Conservation (phyloP, 2,113 vertebrate genomes). For the Diphyllodes magnificus region DNA sequence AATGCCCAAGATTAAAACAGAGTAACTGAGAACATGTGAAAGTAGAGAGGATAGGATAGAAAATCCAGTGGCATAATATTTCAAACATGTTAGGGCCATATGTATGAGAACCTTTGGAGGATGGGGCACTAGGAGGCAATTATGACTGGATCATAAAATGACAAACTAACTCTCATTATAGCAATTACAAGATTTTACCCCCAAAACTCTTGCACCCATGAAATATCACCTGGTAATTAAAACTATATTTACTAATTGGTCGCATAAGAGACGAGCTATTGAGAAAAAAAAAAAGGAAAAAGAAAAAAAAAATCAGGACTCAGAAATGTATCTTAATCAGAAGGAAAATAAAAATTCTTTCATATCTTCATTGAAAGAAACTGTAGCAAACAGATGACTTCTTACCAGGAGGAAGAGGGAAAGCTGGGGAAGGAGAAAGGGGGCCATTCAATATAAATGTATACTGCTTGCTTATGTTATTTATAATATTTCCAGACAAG, state of each 20-base stretch:
- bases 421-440: background rate
- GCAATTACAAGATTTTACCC: background rate
- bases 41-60: background rate
- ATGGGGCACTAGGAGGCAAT: background rate
- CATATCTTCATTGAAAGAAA: background rate
- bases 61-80: background rate
- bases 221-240: background rate
- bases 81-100: background rate
- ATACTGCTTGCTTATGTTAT: background rate
- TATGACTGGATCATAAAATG: background rate
- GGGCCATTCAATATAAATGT: background rate
- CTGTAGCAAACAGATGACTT: background rate
- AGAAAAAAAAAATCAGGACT: background rate
- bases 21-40: background rate
- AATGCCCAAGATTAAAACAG: background rate
- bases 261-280: background rate
- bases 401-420: background rate
- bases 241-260: background rate
- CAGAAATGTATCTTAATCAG: background rate
- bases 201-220: background rate
- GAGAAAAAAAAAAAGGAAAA: background rate
- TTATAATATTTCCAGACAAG: conserved; percentile 20
- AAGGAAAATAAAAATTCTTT: background rate
- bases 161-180: background rate
- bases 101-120: background rate